Percentiles rank a stretch among this genome's conserved stretches.
These are phyloP conservation scores for Gastrophysa polygoni DNA, from an alignment of 2,888 invertebrate genomes.

Conservation along the genomic window DNA sequence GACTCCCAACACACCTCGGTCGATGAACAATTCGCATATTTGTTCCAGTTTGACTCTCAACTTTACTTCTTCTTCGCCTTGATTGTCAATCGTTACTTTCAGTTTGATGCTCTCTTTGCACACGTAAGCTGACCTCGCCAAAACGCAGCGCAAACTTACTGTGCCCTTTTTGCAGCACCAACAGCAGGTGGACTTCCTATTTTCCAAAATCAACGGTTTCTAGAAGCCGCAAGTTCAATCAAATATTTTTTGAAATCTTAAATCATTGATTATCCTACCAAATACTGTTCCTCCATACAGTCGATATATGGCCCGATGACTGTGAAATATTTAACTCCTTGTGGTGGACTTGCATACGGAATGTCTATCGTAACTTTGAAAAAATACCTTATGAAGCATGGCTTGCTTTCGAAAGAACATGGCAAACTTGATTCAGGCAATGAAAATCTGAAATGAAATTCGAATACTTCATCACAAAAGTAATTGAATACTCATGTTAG, in stretches of 20 bases:
- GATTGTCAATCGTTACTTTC: slow-evolving; percentile 74
- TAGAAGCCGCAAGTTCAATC: slow-evolving; percentile 43
- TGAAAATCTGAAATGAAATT: slow-evolving; percentile 60
- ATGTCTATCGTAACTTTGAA: slow-evolving; percentile 76
- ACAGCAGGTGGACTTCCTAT: slow-evolving; percentile 70
- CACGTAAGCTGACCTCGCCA: slow-evolving; percentile 77
- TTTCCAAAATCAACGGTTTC: slow-evolving; percentile 70
- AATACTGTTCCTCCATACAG: slow-evolving; percentile 79
- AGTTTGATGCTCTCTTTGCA: slow-evolving; percentile 74
- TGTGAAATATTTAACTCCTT: slow-evolving; percentile 81
- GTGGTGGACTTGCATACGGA: slow-evolving; percentile 78
- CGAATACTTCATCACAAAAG: too few species aligned
- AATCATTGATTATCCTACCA: slow-evolving; percentile 60
- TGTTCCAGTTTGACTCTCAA: slow-evolving; percentile 58
- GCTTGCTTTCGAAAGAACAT: slow-evolving; percentile 77
- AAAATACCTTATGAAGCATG: slow-evolving; percentile 75
- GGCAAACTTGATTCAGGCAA: slow-evolving; percentile 76
- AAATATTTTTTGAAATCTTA: background rate
- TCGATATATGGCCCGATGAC: slow-evolving; percentile 79
- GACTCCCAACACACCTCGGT: slow-evolving; percentile 74
- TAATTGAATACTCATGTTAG: too few species aligned
- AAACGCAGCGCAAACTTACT: slow-evolving; percentile 68
- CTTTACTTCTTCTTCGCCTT: slow-evolving; percentile 56
- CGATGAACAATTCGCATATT: slow-evolving; percentile 78
- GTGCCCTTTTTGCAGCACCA: slow-evolving; percentile 75